Evolutionary conservation across 2,888 invertebrate species (phyloP).

Genomic region (Noctuana brunneofusca): DNA sequence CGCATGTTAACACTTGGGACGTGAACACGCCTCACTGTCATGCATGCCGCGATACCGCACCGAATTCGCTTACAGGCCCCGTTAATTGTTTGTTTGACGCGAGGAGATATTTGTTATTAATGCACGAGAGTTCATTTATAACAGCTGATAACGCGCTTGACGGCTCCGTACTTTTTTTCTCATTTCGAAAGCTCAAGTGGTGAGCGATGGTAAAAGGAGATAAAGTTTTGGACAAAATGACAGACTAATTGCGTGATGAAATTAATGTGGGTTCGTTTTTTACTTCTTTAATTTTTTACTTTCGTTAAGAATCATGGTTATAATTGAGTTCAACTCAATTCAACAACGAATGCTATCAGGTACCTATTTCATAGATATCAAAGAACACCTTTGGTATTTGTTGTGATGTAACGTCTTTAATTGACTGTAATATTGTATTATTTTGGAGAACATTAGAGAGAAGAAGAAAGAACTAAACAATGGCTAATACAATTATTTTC

Average conservation of each 20-base stretch:
- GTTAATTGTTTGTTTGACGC: conserved; percentile 65
- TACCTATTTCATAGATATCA: too few relatives aligned
- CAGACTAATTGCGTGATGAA: conserved; percentile 60
- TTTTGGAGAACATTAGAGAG: too few relatives aligned
- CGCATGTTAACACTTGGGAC: conserved; percentile 71
- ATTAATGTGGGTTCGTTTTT: conserved; percentile 22
- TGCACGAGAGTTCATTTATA: conserved; percentile 23
- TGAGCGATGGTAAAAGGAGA: conserved; percentile 51
- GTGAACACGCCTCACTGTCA: conserved; percentile 77
- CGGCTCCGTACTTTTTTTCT: conserved; percentile 34
- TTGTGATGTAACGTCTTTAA: too few relatives aligned
- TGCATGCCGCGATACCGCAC: conserved; percentile 50
- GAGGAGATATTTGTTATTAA: conserved; percentile 20
- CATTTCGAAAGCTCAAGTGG: conserved; percentile 40
- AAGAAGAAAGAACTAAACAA: too few relatives aligned
- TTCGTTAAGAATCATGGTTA: background rate
- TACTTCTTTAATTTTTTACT: background rate
- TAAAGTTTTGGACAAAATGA: conserved; percentile 56
- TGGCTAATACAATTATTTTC: too few relatives aligned
- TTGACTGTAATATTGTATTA: too few relatives aligned
- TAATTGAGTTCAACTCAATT: background rate
- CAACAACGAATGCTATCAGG: too few relatives aligned
- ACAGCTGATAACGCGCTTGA: conserved; percentile 36
- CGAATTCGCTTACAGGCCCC: conserved; percentile 45
- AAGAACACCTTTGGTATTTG: too few relatives aligned